Evolutionary conservation across 1,140 invertebrate species (phyloP).

Genomic region (Calliopsis andreniformis): DNA sequence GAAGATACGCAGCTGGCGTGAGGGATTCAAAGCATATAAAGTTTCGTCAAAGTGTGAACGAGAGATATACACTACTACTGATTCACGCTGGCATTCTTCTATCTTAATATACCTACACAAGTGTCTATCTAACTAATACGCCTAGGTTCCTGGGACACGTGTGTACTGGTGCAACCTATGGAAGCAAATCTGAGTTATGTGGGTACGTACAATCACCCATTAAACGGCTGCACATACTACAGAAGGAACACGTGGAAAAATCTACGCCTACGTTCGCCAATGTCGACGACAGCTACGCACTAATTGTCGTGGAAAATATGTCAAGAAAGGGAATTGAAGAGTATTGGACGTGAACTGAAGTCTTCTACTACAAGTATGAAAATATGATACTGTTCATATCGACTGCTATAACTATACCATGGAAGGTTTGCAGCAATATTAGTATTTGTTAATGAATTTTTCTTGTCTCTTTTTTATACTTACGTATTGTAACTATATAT

Average conservation of each 20-base stretch:
- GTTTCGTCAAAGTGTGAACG: constrained; percentile 5
- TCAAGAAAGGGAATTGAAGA: not conserved
- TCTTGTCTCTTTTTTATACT: too few species aligned
- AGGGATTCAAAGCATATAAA: not conserved
- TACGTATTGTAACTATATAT: too few species aligned
- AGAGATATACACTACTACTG: not conserved
- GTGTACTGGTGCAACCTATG: not conserved
- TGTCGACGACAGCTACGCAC: not conserved
- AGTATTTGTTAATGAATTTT: too few species aligned
- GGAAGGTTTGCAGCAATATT: too few species aligned
- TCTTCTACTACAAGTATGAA: too few species aligned
- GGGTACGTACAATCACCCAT: not conserved
- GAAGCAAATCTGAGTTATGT: not conserved
- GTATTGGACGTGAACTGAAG: not conserved
- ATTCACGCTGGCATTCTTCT: too few species aligned
- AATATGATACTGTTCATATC: too few species aligned
- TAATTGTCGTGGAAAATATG: not conserved
- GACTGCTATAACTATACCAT: too few species aligned
- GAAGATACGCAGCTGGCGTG: constrained; percentile 9
- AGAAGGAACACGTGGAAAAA: not conserved
- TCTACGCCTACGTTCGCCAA: not conserved
- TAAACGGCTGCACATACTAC: not conserved
- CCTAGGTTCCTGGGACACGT: too few species aligned
- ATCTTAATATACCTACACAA: too few species aligned
- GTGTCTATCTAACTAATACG: too few species aligned